phyloP scores from a whole-genome alignment of 2,797 vertebrate genomes.

The Oreochromis mossambicus region DNA sequence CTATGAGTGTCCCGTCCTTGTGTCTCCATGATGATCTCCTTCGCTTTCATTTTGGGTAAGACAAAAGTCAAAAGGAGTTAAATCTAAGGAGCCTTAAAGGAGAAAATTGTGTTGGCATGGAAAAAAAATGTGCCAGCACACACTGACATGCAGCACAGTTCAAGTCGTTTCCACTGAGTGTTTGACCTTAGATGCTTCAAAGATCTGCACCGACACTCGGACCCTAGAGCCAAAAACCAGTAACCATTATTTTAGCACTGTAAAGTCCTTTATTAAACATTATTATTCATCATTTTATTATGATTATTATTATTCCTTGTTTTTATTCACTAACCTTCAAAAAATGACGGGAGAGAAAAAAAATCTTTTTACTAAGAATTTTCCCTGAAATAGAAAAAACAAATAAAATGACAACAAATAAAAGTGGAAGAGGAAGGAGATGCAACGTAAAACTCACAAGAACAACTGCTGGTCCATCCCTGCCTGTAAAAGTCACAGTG shows the following conservation, averaged over 20 bases:
- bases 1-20: rapidly evolving
- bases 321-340: too few species aligned
- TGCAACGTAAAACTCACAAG: neutral
- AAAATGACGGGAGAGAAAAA: neutral
- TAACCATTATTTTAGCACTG: too few species aligned
- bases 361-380: neutral
- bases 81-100: neutral
- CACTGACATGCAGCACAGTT: neutral
- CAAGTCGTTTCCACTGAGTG: neutral
- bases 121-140: neutral
- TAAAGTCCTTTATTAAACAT: too few species aligned
- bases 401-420: neutral
- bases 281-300: too few species aligned
- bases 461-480: neutral
- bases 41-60: neutral
- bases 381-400: neutral
- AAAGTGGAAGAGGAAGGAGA: neutral
- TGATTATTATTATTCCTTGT: too few species aligned
- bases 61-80: neutral
- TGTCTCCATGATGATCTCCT: neutral
- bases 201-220: too few species aligned
- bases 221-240: too few species aligned
- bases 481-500: neutral
- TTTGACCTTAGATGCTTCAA: too few species aligned
- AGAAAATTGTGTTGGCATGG: neutral